These are phyloP conservation scores for Mamestra brassicae DNA, from an alignment of 2,888 invertebrate species.

Conservation along the genomic window DNA sequence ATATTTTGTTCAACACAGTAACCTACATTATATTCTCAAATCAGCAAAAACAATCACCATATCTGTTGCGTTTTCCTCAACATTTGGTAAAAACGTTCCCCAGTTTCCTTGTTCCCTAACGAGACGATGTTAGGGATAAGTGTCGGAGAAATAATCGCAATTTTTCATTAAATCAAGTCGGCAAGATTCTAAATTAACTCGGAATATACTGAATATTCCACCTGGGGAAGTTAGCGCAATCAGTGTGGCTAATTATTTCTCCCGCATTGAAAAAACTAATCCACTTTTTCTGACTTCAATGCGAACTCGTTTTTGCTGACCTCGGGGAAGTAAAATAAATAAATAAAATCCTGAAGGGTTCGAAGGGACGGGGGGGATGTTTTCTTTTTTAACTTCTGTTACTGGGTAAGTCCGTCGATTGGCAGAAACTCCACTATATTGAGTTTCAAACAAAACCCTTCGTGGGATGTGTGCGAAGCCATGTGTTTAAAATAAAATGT, in stretches of 20 bases:
- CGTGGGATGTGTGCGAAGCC: not conserved
- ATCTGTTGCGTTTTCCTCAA: conserved; percentile 16
- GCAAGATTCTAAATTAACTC: conserved; percentile 23
- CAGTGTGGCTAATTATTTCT: conserved; percentile 37
- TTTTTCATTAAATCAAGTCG: conserved; percentile 22
- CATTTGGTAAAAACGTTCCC: conserved; percentile 2
- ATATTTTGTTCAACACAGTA: no score
- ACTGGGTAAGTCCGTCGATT: conserved; percentile 15
- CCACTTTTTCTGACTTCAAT: conserved; percentile 26
- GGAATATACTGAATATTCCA: conserved; percentile 7
- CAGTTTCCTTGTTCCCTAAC: conserved; percentile 34
- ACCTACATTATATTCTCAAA: not conserved
- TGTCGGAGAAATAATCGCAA: conserved; percentile 16
- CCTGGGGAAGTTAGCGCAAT: conserved; percentile 41
- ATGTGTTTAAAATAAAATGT: conserved; percentile 29
- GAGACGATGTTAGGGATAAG: conserved; percentile 18
- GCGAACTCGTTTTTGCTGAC: conserved; percentile 16
- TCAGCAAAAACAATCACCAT: not conserved
- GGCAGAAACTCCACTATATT: conserved; percentile 23
- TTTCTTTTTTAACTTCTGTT: conserved; percentile 30
- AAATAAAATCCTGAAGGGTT: conserved; percentile 29
- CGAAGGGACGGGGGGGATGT: not conserved
- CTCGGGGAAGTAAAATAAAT: conserved; percentile 27
- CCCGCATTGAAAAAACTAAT: conserved; percentile 39
- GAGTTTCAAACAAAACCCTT: conserved; percentile 31